Conservation (phyloP, 2,888 invertebrate genomes). For the Brachypterus glaber region DNA sequence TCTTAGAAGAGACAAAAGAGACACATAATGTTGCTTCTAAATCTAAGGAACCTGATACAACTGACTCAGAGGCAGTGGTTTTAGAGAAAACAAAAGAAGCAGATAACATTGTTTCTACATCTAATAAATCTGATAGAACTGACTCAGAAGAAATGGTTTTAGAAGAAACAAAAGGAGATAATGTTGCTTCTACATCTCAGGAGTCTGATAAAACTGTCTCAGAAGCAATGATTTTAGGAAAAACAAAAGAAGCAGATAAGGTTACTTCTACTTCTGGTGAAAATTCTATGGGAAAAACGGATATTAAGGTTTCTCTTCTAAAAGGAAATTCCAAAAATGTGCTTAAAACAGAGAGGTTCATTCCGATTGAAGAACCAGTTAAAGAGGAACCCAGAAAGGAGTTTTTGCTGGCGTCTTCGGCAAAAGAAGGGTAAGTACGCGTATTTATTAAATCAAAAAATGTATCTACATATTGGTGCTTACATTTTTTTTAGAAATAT, state of each 20-base stretch:
- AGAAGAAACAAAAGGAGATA: too few species aligned
- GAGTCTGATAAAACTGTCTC: constrained; percentile 4
- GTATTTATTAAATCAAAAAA: constrained; percentile 1
- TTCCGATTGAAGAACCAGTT: constrained; percentile 9
- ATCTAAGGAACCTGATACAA: too few species aligned
- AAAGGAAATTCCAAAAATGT: constrained; percentile 7
- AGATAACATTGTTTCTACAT: constrained; percentile 1
- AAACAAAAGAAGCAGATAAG: neutral
- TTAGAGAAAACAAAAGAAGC: neutral
- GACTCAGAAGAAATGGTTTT: too few species aligned
- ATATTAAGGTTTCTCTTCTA: too few species aligned
- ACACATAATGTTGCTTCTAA: too few species aligned
- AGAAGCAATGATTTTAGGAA: constrained; percentile 2
- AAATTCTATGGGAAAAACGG: too few species aligned
- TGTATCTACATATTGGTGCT: constrained; percentile 17
- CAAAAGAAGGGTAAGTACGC: constrained; percentile 50
- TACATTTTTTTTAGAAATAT: constrained; percentile 40
- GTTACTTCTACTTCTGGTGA: constrained; percentile 2
- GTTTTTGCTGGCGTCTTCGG: constrained; percentile 57
- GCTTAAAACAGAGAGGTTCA: neutral
- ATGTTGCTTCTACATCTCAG: too few species aligned
- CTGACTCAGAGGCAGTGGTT: constrained; percentile 3
- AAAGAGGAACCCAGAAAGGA: constrained; percentile 35
- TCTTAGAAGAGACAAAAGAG: too few species aligned
- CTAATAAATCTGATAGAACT: too few species aligned